Base-by-base conservation (phyloP, 2,797 vertebrate species). In the Capromys pilorides region DNA sequence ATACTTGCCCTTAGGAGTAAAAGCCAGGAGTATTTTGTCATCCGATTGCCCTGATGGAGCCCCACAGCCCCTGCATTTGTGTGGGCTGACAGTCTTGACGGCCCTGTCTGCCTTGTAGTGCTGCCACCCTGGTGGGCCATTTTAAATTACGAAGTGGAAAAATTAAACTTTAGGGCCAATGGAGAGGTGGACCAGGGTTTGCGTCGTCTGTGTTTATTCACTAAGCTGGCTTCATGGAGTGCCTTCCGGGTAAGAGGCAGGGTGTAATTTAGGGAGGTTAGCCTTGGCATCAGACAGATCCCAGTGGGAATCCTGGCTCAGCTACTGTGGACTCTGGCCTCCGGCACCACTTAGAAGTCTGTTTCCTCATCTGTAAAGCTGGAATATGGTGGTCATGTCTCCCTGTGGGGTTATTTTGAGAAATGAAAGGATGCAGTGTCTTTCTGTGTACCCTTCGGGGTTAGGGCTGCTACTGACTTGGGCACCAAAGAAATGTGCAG, bases 21-120 rank as follows among this genome's bases (percentile, higher is more conserved):
- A 69, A 82, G 1, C 24, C 28, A 51, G 39, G 36, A 21, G 8
- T 64, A 11, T 54, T 67, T 33, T n/a, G 51, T 80, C 7, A 28
- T 73, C 57, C 64, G 6, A 2, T 39, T 0, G 1, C 49, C 6
- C 14, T 0, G 11, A 13, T 9, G n/a, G 62, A 64, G 26, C 81
- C 67, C 18, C 10, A 4, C 4, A 19, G 75, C 26, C 31, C 1
- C 54, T 16, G 22, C 24, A 1, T 51, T 39, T 62, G 33, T 77
- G 18, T 83, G 80, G 33, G 21, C 33, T 36, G n/a, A 51, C 13
- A 18, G 59, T 51, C n/a, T n/a, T n/a, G n/a, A n/a, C n/a, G n/a
- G n/a, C n/a, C n/a, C n/a, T n/a, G n/a, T n/a, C n/a, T n/a, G n/a
- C n/a, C n/a, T n/a, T n/a, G n/a, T n/a, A n/a, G n/a, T n/a, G n/a